Evolutionary conservation across 1,140 invertebrate species (phyloP).

Genomic region (Drosophila melanogaster): DNA sequence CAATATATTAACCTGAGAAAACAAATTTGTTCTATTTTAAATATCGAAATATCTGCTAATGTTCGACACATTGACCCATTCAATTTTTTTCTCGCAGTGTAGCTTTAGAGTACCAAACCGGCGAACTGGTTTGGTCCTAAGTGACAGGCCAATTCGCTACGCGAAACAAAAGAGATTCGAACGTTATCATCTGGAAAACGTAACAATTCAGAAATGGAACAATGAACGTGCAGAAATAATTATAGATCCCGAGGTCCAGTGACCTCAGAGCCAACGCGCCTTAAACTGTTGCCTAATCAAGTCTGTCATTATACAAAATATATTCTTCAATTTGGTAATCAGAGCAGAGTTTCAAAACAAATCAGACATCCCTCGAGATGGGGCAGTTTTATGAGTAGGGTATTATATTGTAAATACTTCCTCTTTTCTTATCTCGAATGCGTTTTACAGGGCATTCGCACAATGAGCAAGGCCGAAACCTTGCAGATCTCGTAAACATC

Average conservation of each 20-base stretch:
- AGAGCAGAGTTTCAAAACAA: slow-evolving; percentile 20
- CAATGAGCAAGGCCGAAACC: slow-evolving; percentile 11
- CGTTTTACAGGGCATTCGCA: slow-evolving; percentile 25
- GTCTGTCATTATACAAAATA: background rate
- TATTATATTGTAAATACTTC: slow-evolving; percentile 13
- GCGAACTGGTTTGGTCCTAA: slow-evolving; percentile 30
- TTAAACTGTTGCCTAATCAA: background rate
- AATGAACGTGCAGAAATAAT: slow-evolving; percentile 26
- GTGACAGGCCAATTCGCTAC: slow-evolving; percentile 26
- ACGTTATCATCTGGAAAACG: slow-evolving; percentile 31
- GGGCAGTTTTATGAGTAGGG: slow-evolving; percentile 6
- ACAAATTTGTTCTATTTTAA: no score
- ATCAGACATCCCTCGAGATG: slow-evolving; percentile 25
- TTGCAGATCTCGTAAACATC: slow-evolving; percentile 26
- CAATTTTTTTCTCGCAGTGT: slow-evolving; percentile 1
- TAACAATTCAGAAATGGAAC: slow-evolving; percentile 47
- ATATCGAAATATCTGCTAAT: no score
- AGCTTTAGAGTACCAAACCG: slow-evolving; percentile 5
- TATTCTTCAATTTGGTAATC: slow-evolving; percentile 11
- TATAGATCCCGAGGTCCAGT: slow-evolving; percentile 28
- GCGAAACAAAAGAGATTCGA: slow-evolving; percentile 11
- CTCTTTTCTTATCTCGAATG: background rate
- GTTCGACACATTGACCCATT: no score
- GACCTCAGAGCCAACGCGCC: slow-evolving; percentile 20
- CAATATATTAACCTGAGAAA: no score